Conservation (phyloP, 2,888 invertebrate genomes). For the Atethmia centrago region DNA sequence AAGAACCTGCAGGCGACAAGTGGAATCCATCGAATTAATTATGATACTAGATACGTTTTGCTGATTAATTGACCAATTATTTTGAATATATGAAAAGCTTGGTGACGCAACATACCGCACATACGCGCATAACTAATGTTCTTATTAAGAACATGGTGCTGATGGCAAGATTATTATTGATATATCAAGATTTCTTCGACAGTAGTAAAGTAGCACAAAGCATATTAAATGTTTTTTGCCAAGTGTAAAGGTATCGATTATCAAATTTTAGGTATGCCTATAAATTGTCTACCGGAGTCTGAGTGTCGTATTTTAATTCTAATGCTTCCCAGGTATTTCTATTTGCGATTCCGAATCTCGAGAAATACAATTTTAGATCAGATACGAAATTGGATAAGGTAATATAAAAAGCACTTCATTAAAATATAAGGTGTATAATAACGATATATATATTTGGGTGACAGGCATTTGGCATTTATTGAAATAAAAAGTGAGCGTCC, state of each 20-base stretch:
- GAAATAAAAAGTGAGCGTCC: conserved; percentile 71
- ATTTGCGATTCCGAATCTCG: conserved; percentile 13
- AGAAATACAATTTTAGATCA: conserved; percentile 23
- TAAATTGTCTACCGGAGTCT: background rate
- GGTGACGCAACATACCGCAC: too few species aligned
- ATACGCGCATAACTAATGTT: too few species aligned
- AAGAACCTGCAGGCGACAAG: conserved; percentile 68
- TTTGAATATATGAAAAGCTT: background rate
- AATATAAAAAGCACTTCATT: conserved; percentile 60
- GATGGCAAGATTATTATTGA: background rate
- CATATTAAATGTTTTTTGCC: conserved; percentile 3
- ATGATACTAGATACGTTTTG: conserved; percentile 35
- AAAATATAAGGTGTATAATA: conserved; percentile 58
- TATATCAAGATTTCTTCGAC: background rate
- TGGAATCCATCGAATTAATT: conserved; percentile 68
- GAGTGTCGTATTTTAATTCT: conserved; percentile 5
- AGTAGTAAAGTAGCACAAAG: background rate
- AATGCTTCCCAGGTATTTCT: background rate
- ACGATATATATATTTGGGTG: conserved; percentile 59
- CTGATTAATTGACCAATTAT: conserved; percentile 31
- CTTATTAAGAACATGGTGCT: too few species aligned
- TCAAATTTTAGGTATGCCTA: background rate
- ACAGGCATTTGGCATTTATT: conserved; percentile 68
- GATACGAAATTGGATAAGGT: conserved; percentile 37
- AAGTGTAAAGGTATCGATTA: background rate